These are phyloP conservation scores for Ceratitis capitata DNA, from an alignment of 1,140 invertebrate genomes.

Conservation along the genomic window DNA sequence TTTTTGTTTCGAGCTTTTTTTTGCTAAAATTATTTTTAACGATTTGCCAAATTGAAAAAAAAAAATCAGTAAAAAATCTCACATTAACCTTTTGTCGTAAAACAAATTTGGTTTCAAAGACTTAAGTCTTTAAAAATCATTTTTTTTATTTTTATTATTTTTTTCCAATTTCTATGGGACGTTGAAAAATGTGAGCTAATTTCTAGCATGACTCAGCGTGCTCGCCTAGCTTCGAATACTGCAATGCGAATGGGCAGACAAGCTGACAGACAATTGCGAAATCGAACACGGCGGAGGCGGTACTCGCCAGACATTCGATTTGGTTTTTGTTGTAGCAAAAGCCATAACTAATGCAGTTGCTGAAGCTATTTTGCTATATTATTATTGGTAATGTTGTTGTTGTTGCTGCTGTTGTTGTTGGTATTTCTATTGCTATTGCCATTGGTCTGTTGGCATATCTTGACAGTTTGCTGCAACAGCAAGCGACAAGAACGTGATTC, in stretches of 20 bases:
- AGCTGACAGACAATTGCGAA: constrained; percentile 15
- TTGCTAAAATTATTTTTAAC: neutral
- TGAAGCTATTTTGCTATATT: neutral
- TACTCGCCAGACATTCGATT: neutral
- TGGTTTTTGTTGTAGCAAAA: neutral
- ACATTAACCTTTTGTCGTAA: too few relatives aligned
- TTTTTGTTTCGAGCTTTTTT: neutral
- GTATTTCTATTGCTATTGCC: neutral
- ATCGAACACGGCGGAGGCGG: constrained; percentile 10
- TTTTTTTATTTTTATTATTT: neutral
- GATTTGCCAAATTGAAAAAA: neutral
- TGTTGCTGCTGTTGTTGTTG: neutral
- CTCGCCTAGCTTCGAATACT: neutral
- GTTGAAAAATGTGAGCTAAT: constrained; percentile 25
- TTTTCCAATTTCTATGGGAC: constrained; percentile 1
- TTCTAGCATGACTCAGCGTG: constrained; percentile 20
- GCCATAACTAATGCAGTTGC: constrained; percentile 15
- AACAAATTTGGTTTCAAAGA: neutral
- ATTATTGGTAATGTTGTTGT: too few relatives aligned
- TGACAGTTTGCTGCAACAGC: neutral
- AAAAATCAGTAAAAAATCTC: too few relatives aligned
- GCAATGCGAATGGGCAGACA: constrained; percentile 19
- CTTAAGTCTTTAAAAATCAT: neutral
- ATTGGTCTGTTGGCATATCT: too few relatives aligned
- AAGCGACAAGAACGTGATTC: constrained; percentile 28